Evolutionary conservation across 2,797 vertebrate genomes (phyloP).

Genomic region (Acipenser oxyrinchus): DNA sequence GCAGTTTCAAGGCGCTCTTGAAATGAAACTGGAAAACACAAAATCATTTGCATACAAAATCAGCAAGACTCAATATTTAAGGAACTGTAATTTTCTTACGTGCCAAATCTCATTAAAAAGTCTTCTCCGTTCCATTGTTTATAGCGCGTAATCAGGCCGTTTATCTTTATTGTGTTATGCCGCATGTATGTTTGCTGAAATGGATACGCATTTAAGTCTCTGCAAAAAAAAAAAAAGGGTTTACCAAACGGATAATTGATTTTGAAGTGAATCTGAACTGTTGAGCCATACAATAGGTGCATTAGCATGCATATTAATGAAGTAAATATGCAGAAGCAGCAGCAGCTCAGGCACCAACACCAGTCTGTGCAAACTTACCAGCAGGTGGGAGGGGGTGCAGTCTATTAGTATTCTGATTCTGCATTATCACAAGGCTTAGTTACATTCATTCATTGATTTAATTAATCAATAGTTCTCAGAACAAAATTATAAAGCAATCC

Average conservation of each 20-base stretch:
- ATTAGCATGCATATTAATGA: constrained; percentile 70
- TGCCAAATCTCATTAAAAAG: constrained; percentile 66
- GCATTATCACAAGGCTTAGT: no score
- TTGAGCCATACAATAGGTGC: constrained; percentile 69
- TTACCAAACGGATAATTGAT: constrained; percentile 74
- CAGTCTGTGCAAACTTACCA: no score
- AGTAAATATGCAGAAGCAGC: constrained; percentile 48
- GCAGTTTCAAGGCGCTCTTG: constrained; percentile 59
- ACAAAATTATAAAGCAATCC: no score
- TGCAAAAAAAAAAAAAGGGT: constrained; percentile 43
- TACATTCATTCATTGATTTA: no score
- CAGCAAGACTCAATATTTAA: constrained; percentile 66
- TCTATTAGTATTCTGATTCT: no score
- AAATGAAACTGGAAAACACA: constrained; percentile 65
- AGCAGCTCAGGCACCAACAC: constrained; percentile 36
- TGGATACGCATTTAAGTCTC: constrained; percentile 62
- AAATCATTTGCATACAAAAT: constrained; percentile 49
- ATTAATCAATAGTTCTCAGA: no score
- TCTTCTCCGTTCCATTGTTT: constrained; percentile 57
- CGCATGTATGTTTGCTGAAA: constrained; percentile 66
- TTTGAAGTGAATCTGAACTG: constrained; percentile 65
- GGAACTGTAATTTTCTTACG: constrained; percentile 64
- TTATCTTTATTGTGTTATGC: constrained; percentile 67
- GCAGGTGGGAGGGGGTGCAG: no score
- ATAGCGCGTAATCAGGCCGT: constrained; percentile 64